Base-by-base conservation (phyloP, 1,140 invertebrate species). In the Neodiprion fabricii region DNA sequence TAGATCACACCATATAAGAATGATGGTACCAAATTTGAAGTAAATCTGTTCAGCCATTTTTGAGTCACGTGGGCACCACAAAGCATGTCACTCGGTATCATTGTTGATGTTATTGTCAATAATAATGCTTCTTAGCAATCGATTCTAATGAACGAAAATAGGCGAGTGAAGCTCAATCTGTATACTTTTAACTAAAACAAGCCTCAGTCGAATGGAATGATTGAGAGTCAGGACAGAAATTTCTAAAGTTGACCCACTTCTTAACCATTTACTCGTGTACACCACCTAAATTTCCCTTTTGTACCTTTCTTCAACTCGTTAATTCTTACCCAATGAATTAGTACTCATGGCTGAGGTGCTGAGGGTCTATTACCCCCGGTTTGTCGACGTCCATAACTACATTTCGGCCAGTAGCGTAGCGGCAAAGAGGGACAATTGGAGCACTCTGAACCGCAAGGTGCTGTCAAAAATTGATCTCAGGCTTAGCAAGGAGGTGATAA, bases 301-400 rank as follows among this genome's bases (percentile, higher is more conserved):
- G 11, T 61, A 61, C 53, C 53, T 9, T 11, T 12, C 53, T 61
- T 61, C 53, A 61, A 21, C 9, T 3, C 66, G 12, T 8, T 75
- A 65, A 73, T 9, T 75, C 72, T 79, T 48, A 40, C 12, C 70
- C 69, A 82, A 78, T 73, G 74, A 71, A 75, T 76, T 77, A 90
- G 90, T 94, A 10, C 89, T 93, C 1, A 82, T 94, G 78, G 92
- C 92, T 0, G 93, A 94, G 84, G 90, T 94, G 12, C 79, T 94
- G 2, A 93, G 91, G 75, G 84, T 90, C 0, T 89, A 92, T 75
- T 92, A 92, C 81, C 93, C 93, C 0, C 92, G 92, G 75, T 78
- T 92, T 2, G 90, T 94, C 4, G 92, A 94, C 49, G 82, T 94
- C 73, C 92, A 94, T 79, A 94, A 94, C 79, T 94, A 94, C 78